Base-by-base conservation (phyloP, 2,888 invertebrate species). In the Caenorhabditis afra region DNA sequence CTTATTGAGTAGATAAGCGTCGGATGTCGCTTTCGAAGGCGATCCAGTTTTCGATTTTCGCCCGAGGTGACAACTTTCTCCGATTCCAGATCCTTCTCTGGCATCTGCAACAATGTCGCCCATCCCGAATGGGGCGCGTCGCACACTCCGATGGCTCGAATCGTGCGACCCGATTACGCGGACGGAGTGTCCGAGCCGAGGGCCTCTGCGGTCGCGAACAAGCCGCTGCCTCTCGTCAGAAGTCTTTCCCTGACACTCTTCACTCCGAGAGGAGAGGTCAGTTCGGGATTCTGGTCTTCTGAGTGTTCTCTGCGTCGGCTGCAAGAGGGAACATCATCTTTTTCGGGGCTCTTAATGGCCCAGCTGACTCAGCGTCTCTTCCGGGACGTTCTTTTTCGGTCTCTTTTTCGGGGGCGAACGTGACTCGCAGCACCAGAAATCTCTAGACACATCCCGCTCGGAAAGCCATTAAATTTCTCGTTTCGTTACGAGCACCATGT, bases 21-120 rank as follows among this genome's bases (percentile, higher is more conserved):
- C 58, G 70, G 29, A 47, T 64, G 62, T 78, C 71, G 59, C 67
- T 58, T 71, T 65, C 55, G 44, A 45, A 75, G 53, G 7, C 39
- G 44, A 67, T 61, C 61, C 58, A 55, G 66, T 75, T 67, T 64
- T 59, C 20, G 16, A 18, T 58, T 64, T 52, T 55, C 65, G 37
- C 7, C 39, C 20, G 20, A 35, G 41, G 22, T 45, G 44, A 22
- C 44, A 35, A n/a, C 29, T 29, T 29, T 29, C 29, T 29, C 7
- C 29, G 29, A 29, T 65, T 87, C 62, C 73, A 83, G 87, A 67
- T 84, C 84, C 11, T 85, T 85, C 70, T 83, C 85, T 47, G 88
- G 88, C 14, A 81, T 86, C 41, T 90, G 90, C 83, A 90, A 90
- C 83, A 90, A 90, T 65, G 89, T 90, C 20, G 84, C 83, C 12